Percentiles rank a stretch among this genome's conserved stretches.
phyloP scores from a whole-genome alignment of 2,113 vertebrate genomes.

The Crotalus helleri region DNA sequence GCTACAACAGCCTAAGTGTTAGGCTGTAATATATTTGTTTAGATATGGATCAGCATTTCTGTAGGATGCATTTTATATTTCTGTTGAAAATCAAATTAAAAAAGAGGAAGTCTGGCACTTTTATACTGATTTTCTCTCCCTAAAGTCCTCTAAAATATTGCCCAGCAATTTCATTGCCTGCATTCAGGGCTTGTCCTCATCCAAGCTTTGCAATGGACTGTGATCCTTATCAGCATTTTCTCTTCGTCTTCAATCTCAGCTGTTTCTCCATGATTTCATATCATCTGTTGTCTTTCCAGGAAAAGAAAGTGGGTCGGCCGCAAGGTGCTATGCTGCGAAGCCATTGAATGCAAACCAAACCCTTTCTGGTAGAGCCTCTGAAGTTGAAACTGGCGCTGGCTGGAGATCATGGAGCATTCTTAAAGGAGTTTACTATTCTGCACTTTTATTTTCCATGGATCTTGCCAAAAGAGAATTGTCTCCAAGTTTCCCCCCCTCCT shows the following conservation, averaged over 20 bases:
- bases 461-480: constrained; percentile 72
- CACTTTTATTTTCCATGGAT: constrained; percentile 75
- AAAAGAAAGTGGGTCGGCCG: constrained; percentile 54
- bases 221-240: constrained; percentile 47
- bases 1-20: not conserved
- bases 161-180: constrained; percentile 36
- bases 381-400: constrained; percentile 75
- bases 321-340: constrained; percentile 57
- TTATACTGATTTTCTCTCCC: not conserved
- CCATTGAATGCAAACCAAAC: constrained; percentile 63
- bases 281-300: constrained; percentile 52
- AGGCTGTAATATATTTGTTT: not conserved
- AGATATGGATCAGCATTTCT: not conserved
- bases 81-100: not conserved
- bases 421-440: constrained; percentile 65
- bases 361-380: constrained; percentile 64
- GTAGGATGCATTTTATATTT: not conserved
- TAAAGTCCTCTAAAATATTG: constrained; percentile 27
- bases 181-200: constrained; percentile 36
- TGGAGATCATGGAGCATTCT: constrained; percentile 65
- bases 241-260: constrained; percentile 49
- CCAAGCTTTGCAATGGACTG: constrained; percentile 40
- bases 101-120: constrained; percentile 35
- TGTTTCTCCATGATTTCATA: constrained; percentile 53
- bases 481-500: constrained; percentile 66